A percentile compares a stretch with the other conserved stretches of the same genome.
Evolutionary conservation across 30 jellyfish, hydroid and myxozoan genomes (phyloP).

Genomic region (Hydractinia echinata): DNA sequence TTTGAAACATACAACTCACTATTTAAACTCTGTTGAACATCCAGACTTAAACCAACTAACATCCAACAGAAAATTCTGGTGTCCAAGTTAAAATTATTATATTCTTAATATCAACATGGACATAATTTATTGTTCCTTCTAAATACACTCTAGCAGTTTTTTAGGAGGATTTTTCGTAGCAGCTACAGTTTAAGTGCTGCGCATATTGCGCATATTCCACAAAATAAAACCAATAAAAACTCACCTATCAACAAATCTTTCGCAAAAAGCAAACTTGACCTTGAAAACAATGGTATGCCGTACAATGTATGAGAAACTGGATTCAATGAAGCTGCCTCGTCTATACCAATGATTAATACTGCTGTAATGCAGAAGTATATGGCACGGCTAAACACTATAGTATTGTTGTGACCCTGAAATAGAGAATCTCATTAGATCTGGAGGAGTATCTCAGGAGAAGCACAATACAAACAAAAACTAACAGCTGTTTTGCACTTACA

Average conservation of each 20-base stretch:
- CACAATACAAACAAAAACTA: not conserved
- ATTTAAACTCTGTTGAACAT: too few species aligned
- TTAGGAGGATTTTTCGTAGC: too few species aligned
- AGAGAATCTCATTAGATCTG: not conserved
- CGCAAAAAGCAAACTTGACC: conserved; percentile 58
- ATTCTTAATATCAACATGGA: too few species aligned
- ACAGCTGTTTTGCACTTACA: conserved; percentile 34
- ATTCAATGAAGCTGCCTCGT: conserved; percentile 46
- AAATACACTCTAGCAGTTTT: too few species aligned
- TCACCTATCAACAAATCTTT: conserved; percentile 73
- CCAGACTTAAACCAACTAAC: too few species aligned
- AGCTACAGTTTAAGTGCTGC: too few species aligned
- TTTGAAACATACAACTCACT: too few species aligned
- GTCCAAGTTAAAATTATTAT: too few species aligned
- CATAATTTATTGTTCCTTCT: too few species aligned
- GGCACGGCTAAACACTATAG: conserved; percentile 89
- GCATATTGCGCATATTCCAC: too few species aligned
- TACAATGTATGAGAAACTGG: conserved; percentile 50
- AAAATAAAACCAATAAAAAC: not conserved
- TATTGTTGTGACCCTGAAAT: conserved; percentile 81
- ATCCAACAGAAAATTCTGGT: too few species aligned
- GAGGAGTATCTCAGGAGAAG: not conserved
- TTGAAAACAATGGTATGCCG: conserved; percentile 59
- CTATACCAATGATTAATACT: conserved; percentile 39
- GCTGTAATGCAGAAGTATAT: conserved; percentile 74